Percentiles rank a stretch among this genome's conserved stretches.
phyloP scores from a whole-genome alignment of 2,888 invertebrate genomes.

The Drosophila tanythrix region DNA sequence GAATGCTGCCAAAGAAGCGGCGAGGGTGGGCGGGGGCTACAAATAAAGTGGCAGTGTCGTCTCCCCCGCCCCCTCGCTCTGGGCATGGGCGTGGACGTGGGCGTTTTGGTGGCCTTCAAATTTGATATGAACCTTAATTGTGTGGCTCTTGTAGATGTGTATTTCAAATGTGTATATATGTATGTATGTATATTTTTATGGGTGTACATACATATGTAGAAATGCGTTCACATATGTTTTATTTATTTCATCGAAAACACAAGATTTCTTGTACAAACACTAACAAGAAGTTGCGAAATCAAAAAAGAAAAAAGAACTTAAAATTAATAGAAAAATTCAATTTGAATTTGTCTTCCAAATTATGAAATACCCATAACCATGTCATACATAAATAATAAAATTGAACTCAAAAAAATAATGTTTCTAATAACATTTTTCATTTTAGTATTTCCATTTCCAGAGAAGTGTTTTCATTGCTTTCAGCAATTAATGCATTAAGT shows the following conservation, averaged over 20 bases:
- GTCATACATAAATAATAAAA: not conserved
- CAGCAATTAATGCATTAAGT: not conserved
- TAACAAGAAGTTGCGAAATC: slow-evolving; percentile 8
- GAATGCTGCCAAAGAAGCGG: slow-evolving; percentile 50
- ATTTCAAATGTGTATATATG: slow-evolving; percentile 16
- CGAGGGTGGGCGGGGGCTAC: not conserved
- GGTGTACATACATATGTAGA: slow-evolving; percentile 28
- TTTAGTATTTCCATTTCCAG: not conserved
- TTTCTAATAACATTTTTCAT: not conserved
- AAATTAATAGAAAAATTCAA: not conserved
- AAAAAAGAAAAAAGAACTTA: not conserved
- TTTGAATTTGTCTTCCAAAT: not conserved
- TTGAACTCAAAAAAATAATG: not conserved
- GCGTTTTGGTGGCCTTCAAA: slow-evolving; percentile 70
- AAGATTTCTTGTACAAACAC: slow-evolving; percentile 18
- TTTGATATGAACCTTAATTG: slow-evolving; percentile 75
- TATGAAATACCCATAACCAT: not conserved
- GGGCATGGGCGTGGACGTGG: slow-evolving; percentile 29
- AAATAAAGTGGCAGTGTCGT: not conserved
- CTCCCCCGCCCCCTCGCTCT: slow-evolving; percentile 17
- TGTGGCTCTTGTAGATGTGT: slow-evolving; percentile 17
- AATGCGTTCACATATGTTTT: slow-evolving; percentile 63
- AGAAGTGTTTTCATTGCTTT: not conserved
- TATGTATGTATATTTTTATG: slow-evolving; percentile 32
- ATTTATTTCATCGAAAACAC: slow-evolving; percentile 53